Base-by-base conservation (phyloP, 2,888 invertebrate species). In the Megaustenia siamemsis region DNA sequence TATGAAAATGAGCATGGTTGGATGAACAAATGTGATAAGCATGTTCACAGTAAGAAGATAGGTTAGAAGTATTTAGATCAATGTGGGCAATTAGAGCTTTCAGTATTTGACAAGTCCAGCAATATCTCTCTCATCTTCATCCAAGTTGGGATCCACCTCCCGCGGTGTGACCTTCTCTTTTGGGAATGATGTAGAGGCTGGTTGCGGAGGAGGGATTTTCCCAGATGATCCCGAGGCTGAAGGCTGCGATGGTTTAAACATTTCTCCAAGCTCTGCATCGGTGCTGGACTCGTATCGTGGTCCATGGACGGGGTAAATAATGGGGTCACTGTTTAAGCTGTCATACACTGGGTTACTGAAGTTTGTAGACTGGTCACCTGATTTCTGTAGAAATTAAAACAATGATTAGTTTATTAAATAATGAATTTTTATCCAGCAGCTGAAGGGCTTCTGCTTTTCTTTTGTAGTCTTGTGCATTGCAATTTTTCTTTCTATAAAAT, bases 311-410 rank as follows among this genome's bases (percentile, higher is more conserved):
- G 82, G 76, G 38, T 82, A 80, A 15, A 73, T 69, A 68, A 87
- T 45, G 5, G 86, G 68, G 15, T 83, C 84, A 32, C 88, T 87
- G 45, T 89, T 87, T n/a, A 90, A 86, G 35, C 88, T 90, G 78
- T 92, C 92, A 79, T 92, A 92, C 85, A 92, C 88, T 2, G 92
- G 92, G 86, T 92, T 92, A 63, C 89, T 88, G 87, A 92, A 92
- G 86, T 92, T 92, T 68, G 92, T 91, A 18, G 90, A 88, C 35
- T 40, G 68, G 45, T 68, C 85, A n/a, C 43, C 24, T 28, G 69
- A 56, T 43, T 53, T 83, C 82, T 82, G 45, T 1, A 38, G 32
- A 63, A 43, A 1, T n/a, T 15, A 68, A 68, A 38, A n/a, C n/a
- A n/a, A n/a, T n/a, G n/a, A n/a, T n/a, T n/a, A n/a, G n/a, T n/a